These are phyloP conservation scores for Limonius californicus DNA, from an alignment of 1,140 invertebrate genomes.

Conservation along the genomic window DNA sequence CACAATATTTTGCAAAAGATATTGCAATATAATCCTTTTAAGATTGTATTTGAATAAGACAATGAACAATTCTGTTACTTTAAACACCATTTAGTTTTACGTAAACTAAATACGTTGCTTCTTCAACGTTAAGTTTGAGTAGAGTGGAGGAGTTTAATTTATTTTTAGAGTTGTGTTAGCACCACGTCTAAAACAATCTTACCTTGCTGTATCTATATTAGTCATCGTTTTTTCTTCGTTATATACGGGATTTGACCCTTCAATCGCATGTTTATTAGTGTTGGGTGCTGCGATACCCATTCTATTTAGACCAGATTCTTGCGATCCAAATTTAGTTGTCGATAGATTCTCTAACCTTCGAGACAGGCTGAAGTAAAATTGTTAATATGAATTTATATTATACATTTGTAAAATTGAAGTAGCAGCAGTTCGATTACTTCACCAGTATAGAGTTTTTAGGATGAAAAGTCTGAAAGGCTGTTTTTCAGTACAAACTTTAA, in stretches of 20 bases:
- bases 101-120: too few species aligned
- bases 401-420: background rate
- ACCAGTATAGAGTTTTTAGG: too few species aligned
- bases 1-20: too few species aligned
- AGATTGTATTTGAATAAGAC: too few species aligned
- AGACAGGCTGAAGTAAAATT: conserved; percentile 31
- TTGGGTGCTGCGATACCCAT: conserved; percentile 56
- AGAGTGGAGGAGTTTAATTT: too few species aligned
- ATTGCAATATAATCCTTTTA: too few species aligned
- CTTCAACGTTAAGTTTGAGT: too few species aligned
- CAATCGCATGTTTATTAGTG: conserved; percentile 63
- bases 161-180: too few species aligned
- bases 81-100: too few species aligned
- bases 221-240: conserved; percentile 51
- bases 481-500: background rate
- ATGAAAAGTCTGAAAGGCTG: too few species aligned
- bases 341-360: conserved; percentile 55
- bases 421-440: background rate
- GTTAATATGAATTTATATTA: background rate
- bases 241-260: conserved; percentile 66
- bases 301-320: conserved; percentile 56
- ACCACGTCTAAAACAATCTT: conserved; percentile 53
- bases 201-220: conserved; percentile 53
- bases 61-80: too few species aligned
- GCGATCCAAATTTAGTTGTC: conserved; percentile 55